These are phyloP conservation scores for Coregonus ussuriensis DNA, from an alignment of 2,797 vertebrate genomes.

Conservation along the genomic window DNA sequence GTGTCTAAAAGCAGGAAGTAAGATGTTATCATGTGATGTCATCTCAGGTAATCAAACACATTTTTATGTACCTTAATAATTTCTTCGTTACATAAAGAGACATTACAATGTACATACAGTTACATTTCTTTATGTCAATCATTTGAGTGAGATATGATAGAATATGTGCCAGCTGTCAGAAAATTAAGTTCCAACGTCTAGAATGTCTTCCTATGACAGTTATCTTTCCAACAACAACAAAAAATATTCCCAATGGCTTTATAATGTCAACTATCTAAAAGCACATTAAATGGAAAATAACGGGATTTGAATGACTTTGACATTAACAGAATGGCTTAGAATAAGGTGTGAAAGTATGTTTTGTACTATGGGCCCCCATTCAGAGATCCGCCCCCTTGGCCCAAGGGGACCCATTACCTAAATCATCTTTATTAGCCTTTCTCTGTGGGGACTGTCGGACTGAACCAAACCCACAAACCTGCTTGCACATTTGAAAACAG, in stretches of 20 bases:
- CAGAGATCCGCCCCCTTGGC: slow-evolving; percentile 43
- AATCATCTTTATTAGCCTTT: slow-evolving; percentile 76
- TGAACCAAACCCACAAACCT: slow-evolving; percentile 48
- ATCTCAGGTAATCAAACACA: slow-evolving; percentile 9
- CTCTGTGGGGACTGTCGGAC: slow-evolving; percentile 51
- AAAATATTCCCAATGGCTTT: slow-evolving; percentile 23
- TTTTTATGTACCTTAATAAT: not conserved
- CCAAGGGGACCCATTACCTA: slow-evolving; percentile 75
- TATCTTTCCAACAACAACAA: not conserved
- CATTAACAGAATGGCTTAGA: slow-evolving; percentile 30
- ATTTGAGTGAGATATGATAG: not conserved
- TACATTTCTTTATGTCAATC: not conserved
- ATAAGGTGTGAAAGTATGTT: slow-evolving; percentile 34
- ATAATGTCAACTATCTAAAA: slow-evolving; percentile 32
- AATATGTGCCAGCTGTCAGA: not conserved
- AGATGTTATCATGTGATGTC: slow-evolving; percentile 21
- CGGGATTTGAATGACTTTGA: slow-evolving; percentile 31
- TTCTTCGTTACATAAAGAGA: too few relatives aligned
- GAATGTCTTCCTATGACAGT: not conserved
- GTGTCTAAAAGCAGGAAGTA: slow-evolving; percentile 16
- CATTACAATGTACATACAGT: not conserved
- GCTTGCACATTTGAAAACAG: slow-evolving; percentile 67
- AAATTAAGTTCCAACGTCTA: not conserved
- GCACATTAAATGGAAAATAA: slow-evolving; percentile 49
- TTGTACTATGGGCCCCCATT: slow-evolving; percentile 23